Base-by-base conservation (phyloP, 2,797 vertebrate genomes). In the Crenuchus spilurus region DNA sequence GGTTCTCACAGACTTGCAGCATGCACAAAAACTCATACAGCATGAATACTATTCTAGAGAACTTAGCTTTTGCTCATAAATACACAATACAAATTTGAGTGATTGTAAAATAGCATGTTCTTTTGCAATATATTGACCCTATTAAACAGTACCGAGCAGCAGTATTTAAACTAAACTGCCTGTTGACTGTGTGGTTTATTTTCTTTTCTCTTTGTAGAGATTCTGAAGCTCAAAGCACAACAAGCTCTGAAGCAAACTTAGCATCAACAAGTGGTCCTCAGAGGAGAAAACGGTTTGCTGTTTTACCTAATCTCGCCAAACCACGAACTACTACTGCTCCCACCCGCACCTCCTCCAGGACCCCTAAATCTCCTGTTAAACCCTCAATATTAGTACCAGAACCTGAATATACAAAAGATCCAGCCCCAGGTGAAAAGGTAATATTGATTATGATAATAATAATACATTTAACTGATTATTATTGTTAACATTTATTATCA, bases 231-330 rank as follows among this genome's bases (percentile, higher is more conserved):
- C 79, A 84, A 78, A 82, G 49, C 83, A 81, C 75, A 54, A 88
- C 91, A 61, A 85, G 70, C 65, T 85, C 87, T 67, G 74, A 75
- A 54, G 88, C 91, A 61, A 85, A 69, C 65, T 85, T 87, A 66
- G 74, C 78, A 68, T 71, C 88, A 11, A 78, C 86, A 24, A 76
- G 87, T 68, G 90, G 87, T 44, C 72, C 90, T 1, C 96, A 95
- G 85, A 95, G 96, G 84, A 94, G 96, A 87, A 97, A 96, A 77
- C 91, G 95, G 11, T 87, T 96, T 79, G 91, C 92, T 54, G 89
- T 95, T 72, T 77, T 88, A 63, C 89, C 91, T 28, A 92, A 91
- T 83, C 73, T 92, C 57, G 86, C 79, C 68, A 97, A 95, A 86
- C 94, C 95, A 65, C 91, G 91, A 86, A 87, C 92, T 61, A 86